Evolutionary conservation across 92 coral and sea anemone genomes (phyloP).

Genomic region (Paragorgia papillata): DNA sequence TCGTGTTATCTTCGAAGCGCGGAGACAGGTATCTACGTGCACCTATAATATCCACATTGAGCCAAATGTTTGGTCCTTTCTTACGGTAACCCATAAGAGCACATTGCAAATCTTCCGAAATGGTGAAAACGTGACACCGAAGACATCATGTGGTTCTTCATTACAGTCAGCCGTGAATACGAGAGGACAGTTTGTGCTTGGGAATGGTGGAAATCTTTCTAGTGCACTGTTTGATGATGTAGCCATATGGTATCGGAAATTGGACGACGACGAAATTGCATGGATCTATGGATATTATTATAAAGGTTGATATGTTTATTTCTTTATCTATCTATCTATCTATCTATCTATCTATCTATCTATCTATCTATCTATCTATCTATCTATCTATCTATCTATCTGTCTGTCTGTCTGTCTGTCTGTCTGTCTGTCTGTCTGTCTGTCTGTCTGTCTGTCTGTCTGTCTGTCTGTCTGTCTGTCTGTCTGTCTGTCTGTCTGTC

Average conservation of each 20-base stretch:
- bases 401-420: too few species aligned
- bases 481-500: too few species aligned
- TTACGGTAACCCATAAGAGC: background rate
- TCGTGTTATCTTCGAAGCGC: background rate
- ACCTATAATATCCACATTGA: background rate
- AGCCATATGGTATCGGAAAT: slow-evolving; percentile 19
- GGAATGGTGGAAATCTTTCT: slow-evolving; percentile 12
- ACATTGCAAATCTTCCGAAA: background rate
- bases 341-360: too few species aligned
- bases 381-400: too few species aligned
- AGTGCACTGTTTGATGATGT: slow-evolving; percentile 27
- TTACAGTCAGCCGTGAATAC: background rate
- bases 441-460: too few species aligned
- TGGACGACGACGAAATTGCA: slow-evolving; percentile 4
- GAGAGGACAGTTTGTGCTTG: slow-evolving; percentile 2
- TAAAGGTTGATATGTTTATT: slow-evolving; percentile 14
- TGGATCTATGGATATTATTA: slow-evolving; percentile 20
- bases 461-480: too few species aligned
- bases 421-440: too few species aligned
- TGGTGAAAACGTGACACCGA: background rate
- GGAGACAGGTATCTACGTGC: background rate
- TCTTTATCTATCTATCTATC: too few species aligned
- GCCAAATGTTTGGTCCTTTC: slow-evolving; percentile 10
- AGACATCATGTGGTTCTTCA: background rate
- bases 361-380: too few species aligned